Conservation (phyloP, 2,113 vertebrate species). For the Pachyramphus minor region DNA sequence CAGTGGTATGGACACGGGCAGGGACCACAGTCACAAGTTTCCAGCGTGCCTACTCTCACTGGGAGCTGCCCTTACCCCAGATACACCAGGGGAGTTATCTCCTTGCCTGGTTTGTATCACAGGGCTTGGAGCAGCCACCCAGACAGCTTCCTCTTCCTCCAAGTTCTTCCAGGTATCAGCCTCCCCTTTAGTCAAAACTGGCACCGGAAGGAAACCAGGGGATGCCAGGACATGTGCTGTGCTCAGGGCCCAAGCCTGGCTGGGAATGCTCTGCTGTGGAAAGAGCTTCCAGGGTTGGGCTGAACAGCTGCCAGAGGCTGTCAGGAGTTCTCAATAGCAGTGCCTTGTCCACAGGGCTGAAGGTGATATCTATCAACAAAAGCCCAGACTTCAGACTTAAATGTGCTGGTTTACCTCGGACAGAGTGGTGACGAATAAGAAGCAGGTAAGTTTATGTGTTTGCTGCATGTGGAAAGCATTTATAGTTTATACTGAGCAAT, state of each 20-base stretch:
- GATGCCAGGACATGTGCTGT: neutral
- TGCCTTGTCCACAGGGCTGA: neutral
- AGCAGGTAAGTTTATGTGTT: neutral
- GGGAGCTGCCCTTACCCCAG: neutral
- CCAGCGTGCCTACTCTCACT: neutral
- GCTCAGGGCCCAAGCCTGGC: fast-evolving
- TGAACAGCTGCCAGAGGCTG: neutral
- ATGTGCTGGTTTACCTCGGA: neutral
- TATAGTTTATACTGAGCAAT: neutral
- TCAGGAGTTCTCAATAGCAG: neutral
- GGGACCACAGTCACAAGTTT: neutral
- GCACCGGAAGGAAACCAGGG: fast-evolving
- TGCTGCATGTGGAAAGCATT: neutral
- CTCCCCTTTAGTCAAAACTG: neutral
- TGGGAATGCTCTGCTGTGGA: neutral
- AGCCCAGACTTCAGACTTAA: neutral
- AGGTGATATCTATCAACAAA: neutral
- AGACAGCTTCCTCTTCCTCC: neutral
- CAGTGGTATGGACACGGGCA: neutral
- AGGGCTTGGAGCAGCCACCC: neutral
- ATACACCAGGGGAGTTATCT: neutral
- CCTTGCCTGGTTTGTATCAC: neutral
- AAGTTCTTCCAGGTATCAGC: neutral
- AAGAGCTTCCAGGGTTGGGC: neutral
- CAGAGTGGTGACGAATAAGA: neutral